Conservation (phyloP, 2,888 invertebrate genomes). For the Parapristionchus giblindavisi region DNA sequence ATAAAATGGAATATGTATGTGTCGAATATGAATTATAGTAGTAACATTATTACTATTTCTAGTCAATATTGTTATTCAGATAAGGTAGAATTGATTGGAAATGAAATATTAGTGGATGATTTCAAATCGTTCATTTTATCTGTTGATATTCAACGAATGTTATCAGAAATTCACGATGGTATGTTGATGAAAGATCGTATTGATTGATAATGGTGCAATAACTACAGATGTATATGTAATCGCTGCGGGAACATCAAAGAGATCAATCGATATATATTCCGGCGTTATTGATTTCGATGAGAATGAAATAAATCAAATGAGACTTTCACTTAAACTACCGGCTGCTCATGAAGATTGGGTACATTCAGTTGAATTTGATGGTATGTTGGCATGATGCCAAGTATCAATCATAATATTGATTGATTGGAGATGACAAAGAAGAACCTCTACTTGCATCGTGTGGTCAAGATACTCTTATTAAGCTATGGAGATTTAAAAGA, state of each 20-base stretch:
- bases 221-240: conserved; percentile 42
- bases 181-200: background rate
- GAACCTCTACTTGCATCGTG: conserved; percentile 47
- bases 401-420: too few species aligned
- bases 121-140: conserved; percentile 4
- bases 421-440: background rate
- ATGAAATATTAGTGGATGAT: conserved; percentile 7
- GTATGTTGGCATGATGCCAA: too few species aligned
- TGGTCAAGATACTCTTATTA: conserved; percentile 53
- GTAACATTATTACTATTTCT: background rate
- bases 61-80: background rate
- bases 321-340: conserved; percentile 42
- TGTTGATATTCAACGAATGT: conserved; percentile 25
- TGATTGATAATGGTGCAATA: background rate
- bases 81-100: background rate
- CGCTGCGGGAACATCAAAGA: conserved; percentile 56
- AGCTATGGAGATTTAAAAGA: conserved; percentile 52
- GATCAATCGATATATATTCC: conserved; percentile 51
- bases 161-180: background rate
- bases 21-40: too few species aligned
- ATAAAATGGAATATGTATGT: too few species aligned
- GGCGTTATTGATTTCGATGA: conserved; percentile 19
- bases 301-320: background rate
- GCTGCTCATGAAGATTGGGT: conserved; percentile 60
- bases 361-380: conserved; percentile 57